phyloP scores from a whole-genome alignment of 1,140 invertebrate genomes.

The roundworm (Caenorhabditis elegans) region DNA sequence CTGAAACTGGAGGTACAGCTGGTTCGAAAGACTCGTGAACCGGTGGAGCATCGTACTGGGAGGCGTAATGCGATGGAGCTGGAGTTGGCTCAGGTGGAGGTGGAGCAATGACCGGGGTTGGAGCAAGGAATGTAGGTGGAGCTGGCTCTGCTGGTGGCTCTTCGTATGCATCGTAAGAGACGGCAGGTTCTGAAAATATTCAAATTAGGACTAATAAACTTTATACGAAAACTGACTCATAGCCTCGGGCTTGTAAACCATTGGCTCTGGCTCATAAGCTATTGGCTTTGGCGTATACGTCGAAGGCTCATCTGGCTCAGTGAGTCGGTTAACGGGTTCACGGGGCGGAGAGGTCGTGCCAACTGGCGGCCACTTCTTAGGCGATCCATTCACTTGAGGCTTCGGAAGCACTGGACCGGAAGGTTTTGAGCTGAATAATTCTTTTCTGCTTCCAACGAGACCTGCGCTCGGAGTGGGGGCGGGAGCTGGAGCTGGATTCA shows the following conservation, averaged over 20 bases:
- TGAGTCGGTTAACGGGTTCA: background rate
- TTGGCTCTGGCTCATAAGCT: background rate
- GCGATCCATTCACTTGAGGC: background rate
- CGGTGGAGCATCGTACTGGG: background rate
- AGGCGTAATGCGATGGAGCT: background rate
- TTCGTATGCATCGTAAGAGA: background rate
- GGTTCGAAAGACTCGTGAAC: background rate
- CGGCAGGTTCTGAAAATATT: background rate
- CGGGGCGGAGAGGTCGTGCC: background rate
- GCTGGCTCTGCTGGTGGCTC: slow-evolving; percentile 6
- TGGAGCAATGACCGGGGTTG: background rate
- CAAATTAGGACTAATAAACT: too few relatives aligned
- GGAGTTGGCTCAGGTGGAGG: slow-evolving; percentile 14
- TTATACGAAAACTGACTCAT: background rate
- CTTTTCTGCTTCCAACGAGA: slow-evolving; percentile 48
- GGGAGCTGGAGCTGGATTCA: too few relatives aligned
- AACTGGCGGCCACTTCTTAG: background rate
- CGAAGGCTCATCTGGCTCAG: background rate
- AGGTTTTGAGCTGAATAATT: slow-evolving; percentile 55
- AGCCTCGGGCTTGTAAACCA: background rate
- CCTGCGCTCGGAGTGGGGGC: slow-evolving; percentile 21
- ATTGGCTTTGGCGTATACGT: background rate
- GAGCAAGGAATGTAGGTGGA: background rate
- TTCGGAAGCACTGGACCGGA: background rate
- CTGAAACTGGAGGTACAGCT: background rate